Base-by-base conservation (phyloP, 2,797 vertebrate species). In the Brachymystax lenok region DNA sequence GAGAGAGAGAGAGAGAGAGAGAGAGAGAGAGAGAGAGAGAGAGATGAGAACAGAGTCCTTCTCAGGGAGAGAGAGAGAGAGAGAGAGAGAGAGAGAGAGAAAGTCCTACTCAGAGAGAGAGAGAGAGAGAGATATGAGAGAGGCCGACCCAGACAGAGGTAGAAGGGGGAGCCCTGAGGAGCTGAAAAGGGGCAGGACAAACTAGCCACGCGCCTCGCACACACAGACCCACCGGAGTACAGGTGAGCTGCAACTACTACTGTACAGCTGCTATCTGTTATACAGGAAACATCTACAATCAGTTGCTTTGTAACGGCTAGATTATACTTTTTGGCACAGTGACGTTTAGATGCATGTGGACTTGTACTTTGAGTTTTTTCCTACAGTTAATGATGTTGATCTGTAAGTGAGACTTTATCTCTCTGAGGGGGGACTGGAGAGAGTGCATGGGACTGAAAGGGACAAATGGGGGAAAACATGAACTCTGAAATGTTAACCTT, bases 141-240 rank as follows among this genome's bases (percentile, higher is more conserved):
- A 12, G 40, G 12, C 2, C 8, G 10, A 46, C 40, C 10, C 40
- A 46, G 40, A 46, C 8, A 51, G 75, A 71, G 66, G 86, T 80
- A 88, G 82, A 88, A 88, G 80, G 80, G 85, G 87, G 85, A 84
- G 79, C 76, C 24, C 3, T 71, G 74, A 88, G 85, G 87, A 89
- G 82, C 88, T 83, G 86, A 91, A 93, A 92, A 88, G 40, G 86
- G 90, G 90, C 88, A 88, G 88, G 78, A 78, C 92, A 85, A 86
- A 84, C 86, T 71, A 77, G 30, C 82, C 40, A 84, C 4, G 3
- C 10, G 21, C 85, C 80, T 90, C 86, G 85, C 86, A 88, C 88
- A 74, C 85, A 17, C 59, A 86, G 90, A 92, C 79, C 40, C 86
- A 90, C 82, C 51, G 75, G 86, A 91, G 87, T 35, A 85, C 92